A percentile compares a stretch with the other conserved stretches of the same genome.
phyloP scores from a whole-genome alignment of 2,113 vertebrate species.

The Odontophorus gujanensis region DNA sequence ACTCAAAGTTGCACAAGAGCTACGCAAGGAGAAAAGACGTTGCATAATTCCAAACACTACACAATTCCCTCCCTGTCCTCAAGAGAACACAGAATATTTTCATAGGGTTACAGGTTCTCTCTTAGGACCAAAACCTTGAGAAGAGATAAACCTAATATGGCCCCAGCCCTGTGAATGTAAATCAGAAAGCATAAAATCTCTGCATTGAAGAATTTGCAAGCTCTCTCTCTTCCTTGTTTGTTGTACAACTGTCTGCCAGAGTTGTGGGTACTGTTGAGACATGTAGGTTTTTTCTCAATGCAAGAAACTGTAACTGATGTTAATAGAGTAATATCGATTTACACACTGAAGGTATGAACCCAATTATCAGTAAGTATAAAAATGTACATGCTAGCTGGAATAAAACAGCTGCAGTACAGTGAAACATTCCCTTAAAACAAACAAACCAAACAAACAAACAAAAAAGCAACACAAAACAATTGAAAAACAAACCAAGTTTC shows the following conservation, averaged over 20 bases:
- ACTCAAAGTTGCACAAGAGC: not conserved
- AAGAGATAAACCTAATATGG: not conserved
- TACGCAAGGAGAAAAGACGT: not conserved
- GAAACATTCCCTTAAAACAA: not conserved
- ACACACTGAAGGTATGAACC: not conserved
- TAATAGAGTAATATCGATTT: not conserved
- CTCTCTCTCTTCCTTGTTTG: not conserved
- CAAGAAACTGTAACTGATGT: not conserved
- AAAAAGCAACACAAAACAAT: not conserved
- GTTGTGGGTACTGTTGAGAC: not conserved
- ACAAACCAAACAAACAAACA: not conserved
- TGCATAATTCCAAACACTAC: not conserved
- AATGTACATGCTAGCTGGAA: not conserved
- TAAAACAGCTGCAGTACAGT: not conserved
- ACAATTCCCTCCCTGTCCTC: not conserved
- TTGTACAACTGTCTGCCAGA: not conserved
- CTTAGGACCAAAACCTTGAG: not conserved
- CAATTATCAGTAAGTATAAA: not conserved
- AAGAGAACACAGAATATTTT: not conserved
- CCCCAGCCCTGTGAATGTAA: not conserved
- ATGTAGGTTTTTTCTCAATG: fast-evolving
- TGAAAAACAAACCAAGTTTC: not conserved
- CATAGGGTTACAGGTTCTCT: not conserved
- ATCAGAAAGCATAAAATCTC: not conserved
- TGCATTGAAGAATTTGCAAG: conserved; percentile 10